Conservation (phyloP, 2,113 vertebrate genomes). For the Tachysurus fulvidraco region DNA sequence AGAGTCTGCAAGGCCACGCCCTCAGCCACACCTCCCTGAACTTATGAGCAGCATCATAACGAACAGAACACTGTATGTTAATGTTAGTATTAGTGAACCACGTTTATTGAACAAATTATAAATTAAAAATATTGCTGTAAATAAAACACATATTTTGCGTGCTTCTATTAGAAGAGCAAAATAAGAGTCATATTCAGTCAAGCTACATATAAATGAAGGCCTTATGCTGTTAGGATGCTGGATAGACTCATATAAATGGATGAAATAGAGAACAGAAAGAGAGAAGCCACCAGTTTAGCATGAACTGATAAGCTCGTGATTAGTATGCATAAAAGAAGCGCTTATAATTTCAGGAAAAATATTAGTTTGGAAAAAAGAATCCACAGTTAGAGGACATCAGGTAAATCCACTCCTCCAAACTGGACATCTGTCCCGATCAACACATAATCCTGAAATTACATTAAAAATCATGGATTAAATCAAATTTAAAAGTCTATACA, state of each 20-base stretch:
- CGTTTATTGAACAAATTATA: no score
- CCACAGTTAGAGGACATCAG: not conserved
- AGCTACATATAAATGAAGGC: not conserved
- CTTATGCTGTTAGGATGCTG: not conserved
- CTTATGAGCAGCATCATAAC: not conserved
- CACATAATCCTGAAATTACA: conserved; percentile 64
- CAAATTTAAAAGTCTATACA: not conserved
- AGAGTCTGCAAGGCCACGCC: conserved; percentile 80
- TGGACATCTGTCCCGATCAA: conserved; percentile 72
- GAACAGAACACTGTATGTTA: conserved; percentile 29
- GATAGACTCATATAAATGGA: not conserved
- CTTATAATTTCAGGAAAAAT: not conserved
- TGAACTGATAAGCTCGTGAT: not conserved
- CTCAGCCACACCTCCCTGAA: conserved; percentile 72
- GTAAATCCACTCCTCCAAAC: conserved; percentile 48
- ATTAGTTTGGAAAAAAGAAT: not conserved
- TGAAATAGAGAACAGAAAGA: not conserved
- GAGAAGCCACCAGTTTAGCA: not conserved
- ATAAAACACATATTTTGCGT: not conserved
- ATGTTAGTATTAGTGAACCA: not conserved
- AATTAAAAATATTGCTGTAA: not conserved
- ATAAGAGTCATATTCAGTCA: not conserved
- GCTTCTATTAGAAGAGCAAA: not conserved
- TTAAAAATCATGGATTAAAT: not conserved
- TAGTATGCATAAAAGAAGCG: not conserved